These are phyloP conservation scores for Lordiphosa fenestrarum DNA, from an alignment of 2,888 invertebrate genomes.

Conservation along the genomic window DNA sequence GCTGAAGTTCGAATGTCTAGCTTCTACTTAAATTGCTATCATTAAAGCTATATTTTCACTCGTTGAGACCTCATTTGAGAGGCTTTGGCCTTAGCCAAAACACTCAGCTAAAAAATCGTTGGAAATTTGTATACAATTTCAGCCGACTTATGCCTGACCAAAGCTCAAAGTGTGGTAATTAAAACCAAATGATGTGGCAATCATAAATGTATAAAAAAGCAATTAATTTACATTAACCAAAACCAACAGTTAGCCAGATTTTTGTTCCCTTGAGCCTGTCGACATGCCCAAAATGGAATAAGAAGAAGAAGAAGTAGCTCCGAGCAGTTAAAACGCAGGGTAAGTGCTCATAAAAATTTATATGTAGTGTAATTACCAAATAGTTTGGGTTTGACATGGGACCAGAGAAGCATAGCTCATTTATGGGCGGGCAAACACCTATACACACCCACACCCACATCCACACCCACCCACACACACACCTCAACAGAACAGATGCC, in stretches of 20 bases:
- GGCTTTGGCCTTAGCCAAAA: too few species aligned
- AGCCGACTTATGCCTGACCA: too few species aligned
- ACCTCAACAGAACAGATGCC: slow-evolving; percentile 11
- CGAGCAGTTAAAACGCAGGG: not conserved
- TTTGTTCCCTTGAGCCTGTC: not conserved
- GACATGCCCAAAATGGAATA: not conserved
- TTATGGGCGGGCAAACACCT: slow-evolving; percentile 16
- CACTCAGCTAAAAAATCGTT: too few species aligned
- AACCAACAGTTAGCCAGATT: slow-evolving; percentile 5
- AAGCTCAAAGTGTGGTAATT: slow-evolving; percentile 27
- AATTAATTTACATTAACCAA: slow-evolving; percentile 36
- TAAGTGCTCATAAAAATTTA: slow-evolving; percentile 53
- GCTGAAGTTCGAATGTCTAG: too few species aligned
- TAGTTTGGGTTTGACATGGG: slow-evolving; percentile 40
- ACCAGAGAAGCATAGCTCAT: slow-evolving; percentile 13
- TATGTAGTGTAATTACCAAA: slow-evolving; percentile 69
- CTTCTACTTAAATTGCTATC: too few species aligned
- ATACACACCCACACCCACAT: slow-evolving; percentile 25
- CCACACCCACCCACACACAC: slow-evolving; percentile 5
- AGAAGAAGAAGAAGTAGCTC: not conserved
- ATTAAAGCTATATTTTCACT: too few species aligned
- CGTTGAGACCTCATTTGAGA: too few species aligned
- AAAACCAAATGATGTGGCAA: slow-evolving; percentile 40
- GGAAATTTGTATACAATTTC: too few species aligned
- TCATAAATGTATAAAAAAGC: slow-evolving; percentile 45